These are phyloP conservation scores for Bagarius yarrelli DNA, from an alignment of 2,113 vertebrate genomes.

Conservation along the genomic window DNA sequence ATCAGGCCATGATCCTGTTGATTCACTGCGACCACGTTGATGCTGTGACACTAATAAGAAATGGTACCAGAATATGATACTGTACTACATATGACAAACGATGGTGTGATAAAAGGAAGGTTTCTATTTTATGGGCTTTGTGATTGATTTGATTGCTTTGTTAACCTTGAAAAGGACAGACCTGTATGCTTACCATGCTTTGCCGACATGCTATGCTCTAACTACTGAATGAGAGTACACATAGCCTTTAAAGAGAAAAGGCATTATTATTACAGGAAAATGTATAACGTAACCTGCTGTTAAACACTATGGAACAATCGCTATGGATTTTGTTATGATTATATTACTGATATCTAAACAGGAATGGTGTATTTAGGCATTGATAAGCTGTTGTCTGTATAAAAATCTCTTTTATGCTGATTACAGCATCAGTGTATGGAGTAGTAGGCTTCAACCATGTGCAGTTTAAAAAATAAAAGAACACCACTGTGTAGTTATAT, in stretches of 20 bases:
- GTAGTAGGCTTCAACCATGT: not conserved
- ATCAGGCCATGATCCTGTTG: conserved; percentile 63
- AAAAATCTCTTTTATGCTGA: not conserved
- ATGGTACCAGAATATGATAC: conserved; percentile 58
- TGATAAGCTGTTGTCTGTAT: not conserved
- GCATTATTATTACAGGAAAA: not conserved
- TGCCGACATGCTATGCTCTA: conserved; percentile 28
- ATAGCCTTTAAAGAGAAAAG: conserved; percentile 29
- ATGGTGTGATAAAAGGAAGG: conserved; percentile 45
- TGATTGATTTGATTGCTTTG: conserved; percentile 71
- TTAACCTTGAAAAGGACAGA: conserved; percentile 67
- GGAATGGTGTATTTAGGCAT: not conserved
- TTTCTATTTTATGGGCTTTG: conserved; percentile 48
- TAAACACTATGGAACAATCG: no score
- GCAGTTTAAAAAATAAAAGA: not conserved
- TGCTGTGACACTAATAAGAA: conserved; percentile 64
- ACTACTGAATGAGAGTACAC: conserved; percentile 42
- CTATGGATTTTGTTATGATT: not conserved
- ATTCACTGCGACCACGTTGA: conserved; percentile 54
- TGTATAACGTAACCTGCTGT: not conserved
- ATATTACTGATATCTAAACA: not conserved
- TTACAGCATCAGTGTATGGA: not conserved
- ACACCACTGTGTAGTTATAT: not conserved
- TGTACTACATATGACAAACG: conserved; percentile 59
- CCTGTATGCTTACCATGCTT: not conserved